phyloP scores from a whole-genome alignment of 1,140 invertebrate species.

The Drepana arcuata region DNA sequence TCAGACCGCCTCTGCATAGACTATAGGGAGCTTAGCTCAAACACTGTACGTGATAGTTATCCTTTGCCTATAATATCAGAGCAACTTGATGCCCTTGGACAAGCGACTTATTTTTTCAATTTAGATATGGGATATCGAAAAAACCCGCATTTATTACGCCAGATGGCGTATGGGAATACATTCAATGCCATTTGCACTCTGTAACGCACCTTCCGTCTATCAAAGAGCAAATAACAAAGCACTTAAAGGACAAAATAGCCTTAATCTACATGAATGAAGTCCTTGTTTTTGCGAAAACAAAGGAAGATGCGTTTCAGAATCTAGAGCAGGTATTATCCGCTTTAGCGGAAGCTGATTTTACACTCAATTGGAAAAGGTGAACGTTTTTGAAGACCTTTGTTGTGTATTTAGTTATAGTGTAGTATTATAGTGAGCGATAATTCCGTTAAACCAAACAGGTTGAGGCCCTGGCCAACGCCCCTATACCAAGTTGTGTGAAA shows the following conservation, averaged over 20 bases:
- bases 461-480: slow-evolving; percentile 10
- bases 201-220: slow-evolving; percentile 33
- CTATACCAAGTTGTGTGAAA: slow-evolving; percentile 11
- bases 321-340: slow-evolving; percentile 10
- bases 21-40: slow-evolving; percentile 16
- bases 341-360: slow-evolving; percentile 17
- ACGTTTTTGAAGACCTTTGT: slow-evolving; percentile 21
- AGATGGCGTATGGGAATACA: slow-evolving; percentile 31
- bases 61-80: slow-evolving; percentile 40
- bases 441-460: slow-evolving; percentile 11
- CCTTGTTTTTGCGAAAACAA: slow-evolving; percentile 9
- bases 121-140: slow-evolving; percentile 49
- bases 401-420: slow-evolving; percentile 28
- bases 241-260: slow-evolving; percentile 18
- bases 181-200: slow-evolving; percentile 33
- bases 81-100: slow-evolving; percentile 44
- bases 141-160: slow-evolving; percentile 38
- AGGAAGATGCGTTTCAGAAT: slow-evolving; percentile 11
- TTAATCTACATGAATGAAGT: slow-evolving; percentile 23
- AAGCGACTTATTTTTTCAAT: slow-evolving; percentile 22
- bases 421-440: slow-evolving; percentile 12
- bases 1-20: slow-evolving; percentile 20
- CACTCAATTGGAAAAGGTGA: slow-evolving; percentile 21
- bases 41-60: slow-evolving; percentile 10
- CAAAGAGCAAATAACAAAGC: slow-evolving; percentile 49